phyloP scores from a whole-genome alignment of 53 echinoderm and acorn worm genomes.

The Crossaster papposus region DNA sequence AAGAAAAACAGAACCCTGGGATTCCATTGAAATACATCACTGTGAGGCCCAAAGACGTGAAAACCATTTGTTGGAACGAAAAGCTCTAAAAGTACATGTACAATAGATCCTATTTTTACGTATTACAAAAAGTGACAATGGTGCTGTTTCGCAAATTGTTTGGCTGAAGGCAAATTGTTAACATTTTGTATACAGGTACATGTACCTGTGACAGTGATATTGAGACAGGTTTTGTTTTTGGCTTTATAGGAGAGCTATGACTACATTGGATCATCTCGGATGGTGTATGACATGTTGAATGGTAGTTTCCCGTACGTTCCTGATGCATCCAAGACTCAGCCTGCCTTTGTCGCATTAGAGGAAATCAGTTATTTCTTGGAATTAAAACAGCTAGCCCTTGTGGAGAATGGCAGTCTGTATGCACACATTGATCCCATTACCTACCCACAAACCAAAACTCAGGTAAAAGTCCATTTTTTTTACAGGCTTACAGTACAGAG shows the following conservation, averaged over 20 bases:
- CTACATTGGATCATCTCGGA: slow-evolving; percentile 94
- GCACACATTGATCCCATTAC: slow-evolving; percentile 86
- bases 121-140: too few relatives aligned
- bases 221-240: slow-evolving; percentile 11
- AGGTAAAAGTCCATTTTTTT: slow-evolving; percentile 19
- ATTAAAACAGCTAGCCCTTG: slow-evolving; percentile 79
- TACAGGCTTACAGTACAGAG: background rate
- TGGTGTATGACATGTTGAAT: slow-evolving; percentile 89
- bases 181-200: too few relatives aligned
- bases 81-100: too few relatives aligned
- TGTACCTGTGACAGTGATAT: background rate
- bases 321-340: slow-evolving; percentile 53
- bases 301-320: slow-evolving; percentile 69
- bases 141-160: too few relatives aligned
- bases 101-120: too few relatives aligned
- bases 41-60: too few relatives aligned
- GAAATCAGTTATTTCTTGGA: slow-evolving; percentile 77
- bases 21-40: too few relatives aligned
- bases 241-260: slow-evolving; percentile 92
- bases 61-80: too few relatives aligned
- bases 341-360: slow-evolving; percentile 68
- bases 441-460: slow-evolving; percentile 63
- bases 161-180: too few relatives aligned
- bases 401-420: slow-evolving; percentile 52
- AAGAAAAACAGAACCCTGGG: slow-evolving; percentile 10